Base-by-base conservation (phyloP, 1,140 invertebrate species). In the Dendroctonus valens region DNA sequence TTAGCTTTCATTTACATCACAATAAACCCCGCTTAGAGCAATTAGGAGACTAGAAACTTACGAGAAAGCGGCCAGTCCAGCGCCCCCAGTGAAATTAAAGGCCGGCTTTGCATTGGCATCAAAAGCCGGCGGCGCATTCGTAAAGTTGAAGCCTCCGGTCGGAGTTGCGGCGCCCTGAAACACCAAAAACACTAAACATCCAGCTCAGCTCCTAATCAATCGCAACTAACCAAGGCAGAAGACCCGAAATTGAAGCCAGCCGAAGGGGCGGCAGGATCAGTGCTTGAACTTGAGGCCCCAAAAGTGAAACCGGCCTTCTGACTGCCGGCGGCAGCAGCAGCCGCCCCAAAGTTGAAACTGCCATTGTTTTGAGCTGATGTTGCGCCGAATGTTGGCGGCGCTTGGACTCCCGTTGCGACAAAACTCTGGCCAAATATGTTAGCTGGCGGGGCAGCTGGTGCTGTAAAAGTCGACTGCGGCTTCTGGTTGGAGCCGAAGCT, bases 281-380 rank as follows among this genome's bases (percentile, higher is more conserved):
- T 46, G 12, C 48, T 59, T n/a, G 61, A 62, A 64, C 52, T 67
- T 3, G 70, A 59, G 5, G 66, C 64, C 12, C 73, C 74, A 62
- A 76, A 76, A 69, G 61, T 73, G 59, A 73, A 75, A 6, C 69
- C 70, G 3, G 69, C 67, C 46, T 74, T 77, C 57, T 74, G 67
- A 53, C 67, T 64, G 39, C 26, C 26, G 57, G 59, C 26, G 57
- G 59, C 68, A 41, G 68, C 61, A 7, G 68, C 44, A n/a, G 51
- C 49, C 7, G 65, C 63, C 38, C 75, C 75, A 69, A 77, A 77
- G 66, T 71, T 74, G 58, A 77, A 77, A 41, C 59, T 58, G 6
- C 70, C 70, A 52, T 69, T 72, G 2, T 57, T 71, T 61, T 11
- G 65, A 37, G 49, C 14, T 0, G 65, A 14, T 1, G 57, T 48